A percentile compares a stretch with the other conserved stretches of the same genome.
These are phyloP conservation scores for Hesperia comma DNA, from an alignment of 2,888 invertebrate species.

Conservation along the genomic window DNA sequence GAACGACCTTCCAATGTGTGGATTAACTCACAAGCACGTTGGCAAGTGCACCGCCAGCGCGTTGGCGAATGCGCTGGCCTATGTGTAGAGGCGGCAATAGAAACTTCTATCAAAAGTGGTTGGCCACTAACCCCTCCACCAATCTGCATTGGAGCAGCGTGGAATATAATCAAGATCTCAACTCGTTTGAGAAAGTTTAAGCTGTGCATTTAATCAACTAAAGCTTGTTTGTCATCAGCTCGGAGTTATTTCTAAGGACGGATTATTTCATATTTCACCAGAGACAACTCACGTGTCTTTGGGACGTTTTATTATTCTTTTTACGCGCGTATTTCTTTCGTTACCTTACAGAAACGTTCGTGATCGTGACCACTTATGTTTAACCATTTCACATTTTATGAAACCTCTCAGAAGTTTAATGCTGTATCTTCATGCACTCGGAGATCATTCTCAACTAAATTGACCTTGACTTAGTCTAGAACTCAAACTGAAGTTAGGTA, in stretches of 20 bases:
- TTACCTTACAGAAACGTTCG: constrained; percentile 13
- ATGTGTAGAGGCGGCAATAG: too few relatives aligned
- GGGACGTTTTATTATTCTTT: constrained; percentile 27
- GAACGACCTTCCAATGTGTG: too few relatives aligned
- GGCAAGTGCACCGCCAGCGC: too few relatives aligned
- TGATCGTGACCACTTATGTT: constrained; percentile 33
- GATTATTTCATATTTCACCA: constrained; percentile 12
- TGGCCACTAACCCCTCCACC: too few relatives aligned
- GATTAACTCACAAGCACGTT: too few relatives aligned
- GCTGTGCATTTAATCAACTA: background rate
- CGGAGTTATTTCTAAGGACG: background rate
- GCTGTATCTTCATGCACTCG: constrained; percentile 21
- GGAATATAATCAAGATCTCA: too few relatives aligned
- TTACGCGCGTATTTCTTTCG: constrained; percentile 27
- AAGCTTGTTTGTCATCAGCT: background rate
- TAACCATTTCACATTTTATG: constrained; percentile 33
- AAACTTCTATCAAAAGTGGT: too few relatives aligned
- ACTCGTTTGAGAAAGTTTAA: too few relatives aligned
- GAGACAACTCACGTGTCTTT: constrained; percentile 4
- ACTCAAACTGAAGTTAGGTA: background rate
- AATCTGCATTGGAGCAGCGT: too few relatives aligned
- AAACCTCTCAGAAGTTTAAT: constrained; percentile 25
- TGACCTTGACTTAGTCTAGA: constrained; percentile 16
- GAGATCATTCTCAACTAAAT: constrained; percentile 25
- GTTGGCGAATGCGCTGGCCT: too few relatives aligned